Evolutionary conservation across 1,140 invertebrate genomes (phyloP), one percentile per base, ranked within the genome.

Genomic region (Calephelis virginiensis): DNA sequence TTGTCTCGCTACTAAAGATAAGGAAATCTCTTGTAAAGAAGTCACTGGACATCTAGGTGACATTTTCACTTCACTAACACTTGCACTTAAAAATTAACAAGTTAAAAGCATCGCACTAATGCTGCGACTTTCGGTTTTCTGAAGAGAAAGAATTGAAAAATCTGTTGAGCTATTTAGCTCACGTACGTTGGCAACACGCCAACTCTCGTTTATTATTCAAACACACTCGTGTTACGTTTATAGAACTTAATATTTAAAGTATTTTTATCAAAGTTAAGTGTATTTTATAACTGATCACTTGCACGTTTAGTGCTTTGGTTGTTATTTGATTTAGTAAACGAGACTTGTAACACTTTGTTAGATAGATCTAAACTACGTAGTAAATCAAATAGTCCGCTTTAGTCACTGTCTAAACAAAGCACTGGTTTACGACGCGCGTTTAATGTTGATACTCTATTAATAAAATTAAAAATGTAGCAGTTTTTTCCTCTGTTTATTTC

Each of bases 231-330:
- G 68, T 69, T 72, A 78, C 86, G 85, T 90, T 89, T 82, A 87
- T 90, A 89, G 86, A 90, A 83, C 73, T 80, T 89, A 88, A 89
- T 88, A 85, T 87, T 82, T 82, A 86, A 87, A 72, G 77, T 88
- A 85, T 90, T 90, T 88, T 88, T 80, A 73, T 68, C 75, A 67
- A 63, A 72, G 69, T 53, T 63, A 37, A 47, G 56, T 62, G 75
- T 69, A 74, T 75, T 72, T 67, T 76, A 77, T 76, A 74, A 28
- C 47, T 38, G 38, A 45, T 13, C 50, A 40, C 48, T 43, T 64
- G 48, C 38, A 38, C 49, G 40, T 46, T 61, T 6, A 2, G 37
- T 67, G 63, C 69, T 62, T 69, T 70, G 49, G 48, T 63, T 53
- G 14, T 53, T 6, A 50, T n/a, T 11, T 28, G 17, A 9, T 53